Evolutionary conservation across 2,797 vertebrate genomes (phyloP).

Genomic region (Austrolebias charrua): DNA sequence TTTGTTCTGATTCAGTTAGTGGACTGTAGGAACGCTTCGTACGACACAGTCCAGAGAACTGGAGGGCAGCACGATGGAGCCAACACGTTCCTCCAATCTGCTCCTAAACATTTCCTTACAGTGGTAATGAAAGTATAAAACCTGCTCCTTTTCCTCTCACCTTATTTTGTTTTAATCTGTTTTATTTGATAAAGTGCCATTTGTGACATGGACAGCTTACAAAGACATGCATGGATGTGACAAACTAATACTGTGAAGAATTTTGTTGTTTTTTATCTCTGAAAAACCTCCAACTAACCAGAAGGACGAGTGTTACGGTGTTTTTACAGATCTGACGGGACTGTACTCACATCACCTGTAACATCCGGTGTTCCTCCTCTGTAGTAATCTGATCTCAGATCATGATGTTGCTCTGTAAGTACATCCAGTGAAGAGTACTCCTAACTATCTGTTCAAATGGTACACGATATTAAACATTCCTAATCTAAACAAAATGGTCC

Average conservation of each 20-base stretch:
- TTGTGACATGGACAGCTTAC: conserved; percentile 51
- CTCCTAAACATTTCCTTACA: conserved; percentile 23
- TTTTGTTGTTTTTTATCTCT: conserved; percentile 51
- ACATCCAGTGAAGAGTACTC: conserved; percentile 64
- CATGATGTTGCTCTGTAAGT: conserved; percentile 50
- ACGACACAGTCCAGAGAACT: conserved; percentile 36
- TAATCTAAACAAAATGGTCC: conserved; percentile 23
- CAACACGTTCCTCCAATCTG: too few relatives aligned
- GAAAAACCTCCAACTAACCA: conserved; percentile 57
- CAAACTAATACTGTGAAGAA: conserved; percentile 63
- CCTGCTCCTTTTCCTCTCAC: not conserved
- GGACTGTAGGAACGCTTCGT: conserved; percentile 24
- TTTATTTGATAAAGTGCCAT: conserved; percentile 61
- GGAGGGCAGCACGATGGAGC: too few relatives aligned
- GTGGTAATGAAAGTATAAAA: conserved; percentile 28
- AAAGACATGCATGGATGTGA: conserved; percentile 67
- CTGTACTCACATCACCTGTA: conserved; percentile 18
- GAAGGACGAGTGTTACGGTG: conserved; percentile 26
- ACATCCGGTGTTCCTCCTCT: conserved; percentile 45
- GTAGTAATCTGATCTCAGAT: conserved; percentile 53
- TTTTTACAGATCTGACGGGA: too few relatives aligned
- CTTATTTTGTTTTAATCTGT: not conserved
- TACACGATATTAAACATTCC: conserved; percentile 69
- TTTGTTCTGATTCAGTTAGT: conserved; percentile 32
- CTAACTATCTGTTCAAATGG: conserved; percentile 60